These are phyloP conservation scores for Adelosebastes latens DNA, from an alignment of 2,797 vertebrate genomes.

Conservation along the genomic window DNA sequence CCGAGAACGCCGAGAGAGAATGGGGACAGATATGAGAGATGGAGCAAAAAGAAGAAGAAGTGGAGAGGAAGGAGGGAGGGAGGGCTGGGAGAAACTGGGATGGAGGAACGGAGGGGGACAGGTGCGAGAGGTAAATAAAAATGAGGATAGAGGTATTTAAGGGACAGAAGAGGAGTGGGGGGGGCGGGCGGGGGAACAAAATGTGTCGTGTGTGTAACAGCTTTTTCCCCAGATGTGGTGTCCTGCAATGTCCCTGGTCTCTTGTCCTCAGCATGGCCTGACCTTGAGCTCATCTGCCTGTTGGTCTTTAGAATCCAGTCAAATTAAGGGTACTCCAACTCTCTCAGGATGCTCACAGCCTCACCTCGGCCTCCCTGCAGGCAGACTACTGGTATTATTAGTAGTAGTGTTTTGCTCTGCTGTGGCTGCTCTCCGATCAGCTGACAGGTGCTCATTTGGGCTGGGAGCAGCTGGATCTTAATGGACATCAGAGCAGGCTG, in stretches of 20 bases:
- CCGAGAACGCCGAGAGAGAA: slow-evolving; percentile 55
- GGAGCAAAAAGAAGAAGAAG: neutral
- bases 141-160: slow-evolving; percentile 20
- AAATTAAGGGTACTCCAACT: slow-evolving; percentile 18
- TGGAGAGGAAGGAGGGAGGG: neutral
- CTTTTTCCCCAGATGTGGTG: neutral
- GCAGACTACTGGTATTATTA: slow-evolving; percentile 31
- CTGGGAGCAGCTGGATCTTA: slow-evolving; percentile 61
- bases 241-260: neutral
- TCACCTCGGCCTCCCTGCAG: slow-evolving; percentile 12
- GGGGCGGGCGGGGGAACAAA: neutral
- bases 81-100: slow-evolving; percentile 29
- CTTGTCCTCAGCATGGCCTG: slow-evolving; percentile 9
- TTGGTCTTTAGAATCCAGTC: slow-evolving; percentile 36
- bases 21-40: slow-evolving; percentile 68
- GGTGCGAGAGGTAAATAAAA: slow-evolving; percentile 45
- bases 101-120: slow-evolving; percentile 32
- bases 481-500: slow-evolving; percentile 55
- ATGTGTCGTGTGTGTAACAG: neutral
- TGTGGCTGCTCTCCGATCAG: slow-evolving; percentile 44
- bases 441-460: slow-evolving; percentile 70
- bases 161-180: neutral
- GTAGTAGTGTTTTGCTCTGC: slow-evolving; percentile 30
- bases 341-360: neutral
- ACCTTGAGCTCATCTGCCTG: slow-evolving; percentile 54